phyloP scores from a whole-genome alignment of 2,113 vertebrate genomes.

The Bufo bufo region DNA sequence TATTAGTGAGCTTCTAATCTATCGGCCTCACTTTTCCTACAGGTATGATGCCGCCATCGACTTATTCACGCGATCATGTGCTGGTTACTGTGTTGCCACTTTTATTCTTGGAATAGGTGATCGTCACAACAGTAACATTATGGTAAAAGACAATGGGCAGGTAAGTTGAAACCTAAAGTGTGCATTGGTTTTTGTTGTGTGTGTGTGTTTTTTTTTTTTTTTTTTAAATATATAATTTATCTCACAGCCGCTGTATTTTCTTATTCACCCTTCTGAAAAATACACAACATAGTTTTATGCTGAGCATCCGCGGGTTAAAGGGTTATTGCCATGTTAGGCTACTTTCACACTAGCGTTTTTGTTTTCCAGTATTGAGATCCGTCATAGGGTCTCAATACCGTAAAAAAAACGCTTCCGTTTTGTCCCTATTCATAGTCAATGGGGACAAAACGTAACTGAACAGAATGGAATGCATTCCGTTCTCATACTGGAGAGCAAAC shows the following conservation, averaged over 20 bases:
- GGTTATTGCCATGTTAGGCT: no score
- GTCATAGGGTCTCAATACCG: no score
- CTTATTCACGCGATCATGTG: constrained; percentile 94
- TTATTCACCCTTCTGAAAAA: no score
- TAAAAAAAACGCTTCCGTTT: no score
- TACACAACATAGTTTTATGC: not conserved
- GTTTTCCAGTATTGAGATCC: no score
- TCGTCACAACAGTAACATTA: constrained; percentile 98
- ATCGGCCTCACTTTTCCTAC: not conserved
- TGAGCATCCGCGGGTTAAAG: no score
- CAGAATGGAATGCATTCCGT: no score
- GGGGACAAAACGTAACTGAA: no score
- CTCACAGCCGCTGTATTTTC: no score
- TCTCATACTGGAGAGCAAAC: no score
- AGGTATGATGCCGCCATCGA: constrained; percentile 98
- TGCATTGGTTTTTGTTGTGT: not conserved
- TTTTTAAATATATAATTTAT: not conserved
- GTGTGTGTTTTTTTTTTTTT: not conserved
- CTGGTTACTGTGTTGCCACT: constrained; percentile 96
- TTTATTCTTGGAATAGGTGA: constrained; percentile 98
- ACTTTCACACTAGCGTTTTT: no score
- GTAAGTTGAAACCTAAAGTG: constrained; percentile 69
- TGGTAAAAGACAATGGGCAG: constrained; percentile 98
- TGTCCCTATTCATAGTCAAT: no score
- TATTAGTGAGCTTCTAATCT: not conserved